Conservation (phyloP, 2,113 vertebrate genomes). For the Phoxinus phoxinus region DNA sequence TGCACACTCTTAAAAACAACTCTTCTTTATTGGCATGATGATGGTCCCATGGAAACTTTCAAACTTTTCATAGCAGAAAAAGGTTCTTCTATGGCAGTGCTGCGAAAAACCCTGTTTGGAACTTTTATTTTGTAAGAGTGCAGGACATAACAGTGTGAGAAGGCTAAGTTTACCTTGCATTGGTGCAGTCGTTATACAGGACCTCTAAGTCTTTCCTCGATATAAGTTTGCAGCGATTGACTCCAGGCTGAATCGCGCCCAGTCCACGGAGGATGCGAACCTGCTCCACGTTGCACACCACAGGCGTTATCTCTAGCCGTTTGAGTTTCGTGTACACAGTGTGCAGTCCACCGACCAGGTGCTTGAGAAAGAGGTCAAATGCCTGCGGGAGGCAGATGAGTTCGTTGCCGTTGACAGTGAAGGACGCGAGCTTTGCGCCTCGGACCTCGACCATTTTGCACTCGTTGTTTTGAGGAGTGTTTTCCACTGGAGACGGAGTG, state of each 20-base stretch:
- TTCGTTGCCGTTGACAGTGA: constrained; percentile 92
- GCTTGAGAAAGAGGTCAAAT: constrained; percentile 32
- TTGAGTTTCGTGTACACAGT: constrained; percentile 82
- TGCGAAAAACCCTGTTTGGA: no score
- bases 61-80: no score
- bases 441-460: constrained; percentile 96
- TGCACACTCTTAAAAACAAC: no score
- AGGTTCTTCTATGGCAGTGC: no score
- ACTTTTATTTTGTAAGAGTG: no score
- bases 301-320: constrained; percentile 92
- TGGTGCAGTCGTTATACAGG: constrained; percentile 96
- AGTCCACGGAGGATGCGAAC: constrained; percentile 93
- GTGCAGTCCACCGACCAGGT: constrained; percentile 27
- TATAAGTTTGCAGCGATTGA: constrained; percentile 98
- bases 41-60: no score
- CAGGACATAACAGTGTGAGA: not conserved
- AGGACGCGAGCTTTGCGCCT: constrained; percentile 94
- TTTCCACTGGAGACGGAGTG: constrained; percentile 96
- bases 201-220: constrained; percentile 96
- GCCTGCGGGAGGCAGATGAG: constrained; percentile 81
- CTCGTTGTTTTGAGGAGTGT: constrained; percentile 98
- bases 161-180: constrained; percentile 81
- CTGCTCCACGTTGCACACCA: constrained; percentile 98
- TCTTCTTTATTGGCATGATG: no score
- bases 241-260: constrained; percentile 95